Evolutionary conservation across 2,113 vertebrate species (phyloP), one percentile per base, ranked within the genome.

Genomic region (Gallinago media): DNA sequence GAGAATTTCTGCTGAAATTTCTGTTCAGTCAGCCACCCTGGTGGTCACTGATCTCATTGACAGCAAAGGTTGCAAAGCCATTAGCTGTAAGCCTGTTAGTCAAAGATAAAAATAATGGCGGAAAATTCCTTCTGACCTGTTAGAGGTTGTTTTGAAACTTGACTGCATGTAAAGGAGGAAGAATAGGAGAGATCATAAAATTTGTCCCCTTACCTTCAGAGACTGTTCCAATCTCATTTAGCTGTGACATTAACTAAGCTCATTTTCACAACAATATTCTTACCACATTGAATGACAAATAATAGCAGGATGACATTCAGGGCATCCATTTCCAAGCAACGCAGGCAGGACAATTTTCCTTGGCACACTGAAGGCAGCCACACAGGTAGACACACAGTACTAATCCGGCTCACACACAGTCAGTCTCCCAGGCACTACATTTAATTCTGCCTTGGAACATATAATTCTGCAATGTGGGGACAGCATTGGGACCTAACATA

Each of bases 61-160:
- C 2, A 85, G 82, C 18, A 74, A 85, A 83, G 40, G 58, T 3
- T 88, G 42, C 17, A 70, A 79, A 90, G 11, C 40, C 3, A 0
- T 40, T 29, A 82, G 66, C 55, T 80, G 15, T 12, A 65, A 81
- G 25, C 11, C 50, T 85, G 42, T 55, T 32, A 71, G 73, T 36
- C 54, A 66, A 74, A 80, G 32, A 23, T 29, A 58, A 32, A 5
- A 34, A 32, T 3, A 46, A 23, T 2, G 18, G 31, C 27, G 40
- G 8, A 81, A 85, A 88, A 74, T 8, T 84, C 72, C n/a, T 85
- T 34, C 72, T 88, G 54, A 82, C 12, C 23, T 42, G 5, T 34
- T 59, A 86, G 55, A 63, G 14, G 13, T 67, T 73, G 32, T 92
- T 93, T 92, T 92, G 67, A 59, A 85, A 74, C 19, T 36, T 47